A percentile compares a stretch with the other conserved stretches of the same genome.
Evolutionary conservation across 1,140 invertebrate species (phyloP).

Genomic region (Mercenaria mercenaria): DNA sequence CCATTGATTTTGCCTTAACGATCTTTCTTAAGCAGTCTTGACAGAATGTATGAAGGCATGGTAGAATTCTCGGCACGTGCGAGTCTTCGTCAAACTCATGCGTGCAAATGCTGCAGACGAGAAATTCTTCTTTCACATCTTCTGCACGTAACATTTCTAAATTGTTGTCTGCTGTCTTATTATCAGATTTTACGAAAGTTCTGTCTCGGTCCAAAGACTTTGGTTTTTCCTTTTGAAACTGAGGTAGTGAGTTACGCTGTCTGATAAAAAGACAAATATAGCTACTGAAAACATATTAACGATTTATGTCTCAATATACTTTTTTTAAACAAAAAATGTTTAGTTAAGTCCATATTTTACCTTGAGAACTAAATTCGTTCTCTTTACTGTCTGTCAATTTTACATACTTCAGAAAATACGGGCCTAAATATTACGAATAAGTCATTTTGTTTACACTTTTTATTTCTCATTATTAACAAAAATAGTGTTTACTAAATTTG

Average conservation of each 20-base stretch:
- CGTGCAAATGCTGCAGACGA: conserved; percentile 69
- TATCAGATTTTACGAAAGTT: conserved; percentile 25
- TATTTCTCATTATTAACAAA: too few species aligned
- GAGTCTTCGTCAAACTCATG: conserved; percentile 70
- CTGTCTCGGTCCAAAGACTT: neutral
- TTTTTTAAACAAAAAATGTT: neutral
- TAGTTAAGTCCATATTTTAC: too few species aligned
- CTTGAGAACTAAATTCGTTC: too few species aligned
- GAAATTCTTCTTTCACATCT: conserved; percentile 73
- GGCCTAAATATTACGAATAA: too few species aligned
- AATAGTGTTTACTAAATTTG: too few species aligned
- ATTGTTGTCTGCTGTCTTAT: neutral
- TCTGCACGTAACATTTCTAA: conserved; percentile 66
- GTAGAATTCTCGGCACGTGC: conserved; percentile 69
- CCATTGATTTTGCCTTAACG: conserved; percentile 44
- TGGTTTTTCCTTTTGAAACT: neutral
- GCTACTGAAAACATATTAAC: too few species aligned
- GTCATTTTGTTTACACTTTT: too few species aligned
- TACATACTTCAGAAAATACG: too few species aligned
- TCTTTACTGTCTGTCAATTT: too few species aligned
- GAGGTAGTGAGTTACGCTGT: neutral
- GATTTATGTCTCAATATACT: neutral
- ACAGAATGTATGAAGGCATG: conserved; percentile 74
- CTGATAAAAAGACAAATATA: neutral
- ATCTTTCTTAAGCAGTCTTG: conserved; percentile 69